Percentiles rank a stretch among this genome's conserved stretches.
Conservation (phyloP, 2,888 invertebrate genomes). For the Phengaris arion region DNA sequence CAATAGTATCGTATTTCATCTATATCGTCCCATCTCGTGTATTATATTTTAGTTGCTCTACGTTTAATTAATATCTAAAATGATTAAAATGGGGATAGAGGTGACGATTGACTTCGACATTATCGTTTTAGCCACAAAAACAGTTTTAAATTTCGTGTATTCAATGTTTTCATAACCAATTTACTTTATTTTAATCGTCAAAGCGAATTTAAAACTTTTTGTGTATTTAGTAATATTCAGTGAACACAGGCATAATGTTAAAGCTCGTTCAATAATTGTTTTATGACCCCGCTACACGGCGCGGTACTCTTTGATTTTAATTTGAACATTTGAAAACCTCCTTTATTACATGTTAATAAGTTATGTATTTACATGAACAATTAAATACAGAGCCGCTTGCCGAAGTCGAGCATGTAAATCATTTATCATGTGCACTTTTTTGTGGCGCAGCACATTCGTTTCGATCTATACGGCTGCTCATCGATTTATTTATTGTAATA, state of each 20-base stretch:
- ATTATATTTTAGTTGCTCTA: neutral
- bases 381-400: neutral
- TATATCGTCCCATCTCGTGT: neutral
- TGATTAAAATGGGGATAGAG: neutral
- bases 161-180: no score
- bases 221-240: neutral
- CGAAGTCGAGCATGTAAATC: slow-evolving; percentile 7
- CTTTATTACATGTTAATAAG: slow-evolving; percentile 3
- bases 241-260: neutral
- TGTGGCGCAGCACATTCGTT: slow-evolving; percentile 34
- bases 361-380: neutral
- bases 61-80: neutral
- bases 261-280: neutral
- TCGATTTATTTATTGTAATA: slow-evolving; percentile 67
- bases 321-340: neutral
- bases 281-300: neutral
- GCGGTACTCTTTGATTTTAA: slow-evolving; percentile 5
- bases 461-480: slow-evolving; percentile 50
- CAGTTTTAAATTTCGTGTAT: neutral
- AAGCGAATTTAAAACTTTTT: neutral
- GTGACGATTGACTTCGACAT: neutral
- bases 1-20: neutral
- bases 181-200: no score
- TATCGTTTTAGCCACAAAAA: neutral
- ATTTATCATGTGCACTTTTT: slow-evolving; percentile 31